phyloP scores from a whole-genome alignment of 2,888 invertebrate genomes.

The Panopea generosa region DNA sequence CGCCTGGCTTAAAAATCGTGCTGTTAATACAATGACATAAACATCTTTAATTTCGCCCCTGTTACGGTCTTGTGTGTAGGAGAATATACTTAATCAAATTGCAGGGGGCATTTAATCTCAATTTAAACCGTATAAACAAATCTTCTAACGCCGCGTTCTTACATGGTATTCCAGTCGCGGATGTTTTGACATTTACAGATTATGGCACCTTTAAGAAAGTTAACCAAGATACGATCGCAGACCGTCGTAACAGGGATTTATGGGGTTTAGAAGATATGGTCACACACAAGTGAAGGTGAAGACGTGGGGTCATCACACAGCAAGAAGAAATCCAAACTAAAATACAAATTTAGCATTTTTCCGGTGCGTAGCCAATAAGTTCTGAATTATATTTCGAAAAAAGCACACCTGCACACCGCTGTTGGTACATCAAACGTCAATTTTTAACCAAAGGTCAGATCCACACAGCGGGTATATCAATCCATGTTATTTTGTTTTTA shows the following conservation, averaged over 20 bases:
- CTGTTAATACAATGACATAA: background rate
- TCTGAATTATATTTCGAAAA: too few species aligned
- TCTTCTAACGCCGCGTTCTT: slow-evolving; percentile 16
- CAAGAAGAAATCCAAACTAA: background rate
- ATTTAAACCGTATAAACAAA: slow-evolving; percentile 23
- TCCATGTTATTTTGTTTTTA: too few species aligned
- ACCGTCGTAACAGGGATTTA: slow-evolving; percentile 14
- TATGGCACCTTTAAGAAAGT: slow-evolving; percentile 27
- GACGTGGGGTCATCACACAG: slow-evolving; percentile 4
- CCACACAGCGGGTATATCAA: too few species aligned
- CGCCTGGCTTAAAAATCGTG: too few species aligned
- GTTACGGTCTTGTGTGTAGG: background rate
- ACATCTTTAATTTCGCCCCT: background rate
- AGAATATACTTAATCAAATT: slow-evolving; percentile 23
- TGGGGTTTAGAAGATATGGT: slow-evolving; percentile 20
- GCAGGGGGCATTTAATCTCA: slow-evolving; percentile 36
- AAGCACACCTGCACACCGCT: too few species aligned
- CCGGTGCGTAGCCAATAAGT: too few species aligned
- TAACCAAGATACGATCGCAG: slow-evolving; percentile 15
- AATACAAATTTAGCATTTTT: too few species aligned
- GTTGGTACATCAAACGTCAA: too few species aligned
- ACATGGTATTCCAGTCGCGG: slow-evolving; percentile 15
- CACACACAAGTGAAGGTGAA: slow-evolving; percentile 15
- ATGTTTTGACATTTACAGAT: slow-evolving; percentile 34
- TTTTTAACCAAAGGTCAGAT: too few species aligned